These are phyloP conservation scores for Parnassius glacialis DNA, from an alignment of 2,888 invertebrate species.

Conservation along the genomic window DNA sequence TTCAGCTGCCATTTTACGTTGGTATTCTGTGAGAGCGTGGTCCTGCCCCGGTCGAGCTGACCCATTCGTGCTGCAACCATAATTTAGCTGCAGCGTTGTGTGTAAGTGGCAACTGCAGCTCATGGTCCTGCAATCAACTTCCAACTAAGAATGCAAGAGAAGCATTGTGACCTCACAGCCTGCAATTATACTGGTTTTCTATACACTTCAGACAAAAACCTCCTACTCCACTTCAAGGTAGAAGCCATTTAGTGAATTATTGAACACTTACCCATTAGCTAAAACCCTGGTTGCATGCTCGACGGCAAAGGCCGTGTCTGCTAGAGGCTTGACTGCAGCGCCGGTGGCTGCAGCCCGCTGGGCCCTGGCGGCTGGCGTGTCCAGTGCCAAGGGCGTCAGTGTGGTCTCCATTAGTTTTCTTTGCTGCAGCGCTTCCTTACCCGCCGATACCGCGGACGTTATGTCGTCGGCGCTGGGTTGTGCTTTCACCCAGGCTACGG, in stretches of 20 bases:
- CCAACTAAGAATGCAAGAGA: too few relatives aligned
- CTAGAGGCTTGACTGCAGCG: constrained; percentile 80
- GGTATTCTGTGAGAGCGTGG: too few relatives aligned
- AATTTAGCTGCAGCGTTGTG: too few relatives aligned
- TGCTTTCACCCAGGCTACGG: constrained; percentile 45
- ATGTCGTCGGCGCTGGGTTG: constrained; percentile 59
- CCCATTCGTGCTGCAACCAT: too few relatives aligned
- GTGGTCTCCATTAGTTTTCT: constrained; percentile 78
- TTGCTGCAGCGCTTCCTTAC: constrained; percentile 79
- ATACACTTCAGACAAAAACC: too few relatives aligned
- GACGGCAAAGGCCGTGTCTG: constrained; percentile 84
- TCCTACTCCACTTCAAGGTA: too few relatives aligned
- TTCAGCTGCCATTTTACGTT: too few relatives aligned
- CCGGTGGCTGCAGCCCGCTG: constrained; percentile 85
- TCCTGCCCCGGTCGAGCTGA: too few relatives aligned
- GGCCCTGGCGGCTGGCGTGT: constrained; percentile 85
- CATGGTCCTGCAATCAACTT: too few relatives aligned
- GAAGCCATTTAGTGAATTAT: background rate
- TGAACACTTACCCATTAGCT: constrained; percentile 67
- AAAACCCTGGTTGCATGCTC: constrained; percentile 85
- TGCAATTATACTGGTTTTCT: too few relatives aligned
- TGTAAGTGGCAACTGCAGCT: too few relatives aligned
- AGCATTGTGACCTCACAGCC: too few relatives aligned
- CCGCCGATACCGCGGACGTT: constrained; percentile 75
- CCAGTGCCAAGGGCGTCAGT: constrained; percentile 64